phyloP scores from a whole-genome alignment of 2,113 vertebrate genomes.

The Melanerpes formicivorus region DNA sequence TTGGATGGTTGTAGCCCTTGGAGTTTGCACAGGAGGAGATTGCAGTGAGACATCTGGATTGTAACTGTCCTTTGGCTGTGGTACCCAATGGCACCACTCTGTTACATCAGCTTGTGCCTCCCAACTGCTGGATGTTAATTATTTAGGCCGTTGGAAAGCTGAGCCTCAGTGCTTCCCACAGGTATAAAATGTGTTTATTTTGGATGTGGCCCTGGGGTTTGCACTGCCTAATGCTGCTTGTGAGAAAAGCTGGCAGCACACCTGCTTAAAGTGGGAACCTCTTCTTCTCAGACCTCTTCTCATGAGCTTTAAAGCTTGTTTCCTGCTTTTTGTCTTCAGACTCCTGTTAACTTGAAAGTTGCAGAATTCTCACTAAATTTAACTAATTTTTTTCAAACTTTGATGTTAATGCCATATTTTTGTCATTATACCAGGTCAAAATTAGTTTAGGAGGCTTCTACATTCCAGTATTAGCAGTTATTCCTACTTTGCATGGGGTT shows the following conservation, averaged over 20 bases:
- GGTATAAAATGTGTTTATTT: constrained; percentile 6
- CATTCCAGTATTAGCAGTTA: not conserved
- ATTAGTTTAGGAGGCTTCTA: not conserved
- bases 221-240: not conserved
- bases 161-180: not conserved
- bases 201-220: not conserved
- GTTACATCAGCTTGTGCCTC: not conserved
- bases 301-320: not conserved
- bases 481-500: not conserved
- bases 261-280: not conserved
- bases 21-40: not conserved
- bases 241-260: not conserved
- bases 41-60: not conserved
- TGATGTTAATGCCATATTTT: not conserved
- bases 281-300: not conserved
- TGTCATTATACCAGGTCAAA: not conserved
- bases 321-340: not conserved
- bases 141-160: not conserved
- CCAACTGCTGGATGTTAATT: constrained; percentile 18
- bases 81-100: not conserved
- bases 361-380: not conserved
- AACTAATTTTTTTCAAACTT: not conserved
- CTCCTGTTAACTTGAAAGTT: not conserved
- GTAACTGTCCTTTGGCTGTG: not conserved
- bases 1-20: not conserved